Evolutionary conservation across 2,888 invertebrate genomes (phyloP).

Genomic region (Tridacna crocea): DNA sequence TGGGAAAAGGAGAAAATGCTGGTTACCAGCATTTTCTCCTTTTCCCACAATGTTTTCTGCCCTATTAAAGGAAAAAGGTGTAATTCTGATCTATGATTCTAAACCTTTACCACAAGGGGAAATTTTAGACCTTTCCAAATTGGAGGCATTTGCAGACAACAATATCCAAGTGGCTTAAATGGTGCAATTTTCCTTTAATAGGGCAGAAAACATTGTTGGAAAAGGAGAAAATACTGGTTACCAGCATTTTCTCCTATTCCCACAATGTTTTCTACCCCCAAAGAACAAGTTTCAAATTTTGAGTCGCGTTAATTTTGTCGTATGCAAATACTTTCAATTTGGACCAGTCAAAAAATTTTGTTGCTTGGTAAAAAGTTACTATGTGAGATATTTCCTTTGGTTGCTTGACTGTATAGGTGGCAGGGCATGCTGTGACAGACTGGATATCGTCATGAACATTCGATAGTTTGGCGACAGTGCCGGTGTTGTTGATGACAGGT

Average conservation of each 20-base stretch:
- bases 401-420: slow-evolving; percentile 13
- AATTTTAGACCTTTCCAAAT: background rate
- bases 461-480: slow-evolving; percentile 27
- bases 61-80: no score
- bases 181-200: background rate
- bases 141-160: background rate
- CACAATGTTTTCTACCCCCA: slow-evolving; percentile 1
- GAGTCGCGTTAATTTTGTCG: no score
- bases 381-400: slow-evolving; percentile 13
- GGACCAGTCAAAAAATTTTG: no score
- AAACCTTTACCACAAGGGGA: no score
- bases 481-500: slow-evolving; percentile 21
- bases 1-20: background rate
- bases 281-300: no score
- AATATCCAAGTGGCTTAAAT: background rate
- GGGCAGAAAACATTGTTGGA: background rate
- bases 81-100: no score
- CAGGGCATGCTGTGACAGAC: slow-evolving; percentile 6
- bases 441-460: slow-evolving; percentile 21
- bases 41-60: background rate
- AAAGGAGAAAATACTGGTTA: slow-evolving; percentile 2
- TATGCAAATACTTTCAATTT: no score
- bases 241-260: background rate
- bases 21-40: background rate
- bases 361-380: background rate